A percentile compares a stretch with the other conserved stretches of the same genome.
Evolutionary conservation across 1,140 invertebrate genomes (phyloP).

Genomic region (Bombyx mori): ASM3026992v2 NC_085110.1:5398501-5399000

Average conservation of each 20-base stretch:
- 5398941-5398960: conserved; percentile 89
- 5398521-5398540: conserved; percentile 91
- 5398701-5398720: conserved; percentile 96
- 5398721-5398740: conserved; percentile 98
- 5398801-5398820: conserved; percentile 99
- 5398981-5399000: conserved; percentile 93
- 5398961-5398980: conserved; percentile 97
- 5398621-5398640: neutral
- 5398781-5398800: conserved; percentile 98
- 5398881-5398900: conserved; percentile 93
- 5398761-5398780: conserved; percentile 96
- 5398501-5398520: conserved; percentile 79
- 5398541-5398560: conserved; percentile 79
- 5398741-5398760: conserved; percentile 99
- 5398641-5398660: conserved; percentile 76
- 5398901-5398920: conserved; percentile 88
- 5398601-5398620: no score
- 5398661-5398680: conserved; percentile 96
- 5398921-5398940: conserved; percentile 98
- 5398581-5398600: no score
- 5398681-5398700: conserved; percentile 98
- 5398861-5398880: conserved; percentile 96
- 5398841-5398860: conserved; percentile 99
- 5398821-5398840: conserved; percentile 98
- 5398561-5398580: neutral